Conservation (phyloP, 2,888 invertebrate species). For the Limnephilus marmoratus region DNA sequence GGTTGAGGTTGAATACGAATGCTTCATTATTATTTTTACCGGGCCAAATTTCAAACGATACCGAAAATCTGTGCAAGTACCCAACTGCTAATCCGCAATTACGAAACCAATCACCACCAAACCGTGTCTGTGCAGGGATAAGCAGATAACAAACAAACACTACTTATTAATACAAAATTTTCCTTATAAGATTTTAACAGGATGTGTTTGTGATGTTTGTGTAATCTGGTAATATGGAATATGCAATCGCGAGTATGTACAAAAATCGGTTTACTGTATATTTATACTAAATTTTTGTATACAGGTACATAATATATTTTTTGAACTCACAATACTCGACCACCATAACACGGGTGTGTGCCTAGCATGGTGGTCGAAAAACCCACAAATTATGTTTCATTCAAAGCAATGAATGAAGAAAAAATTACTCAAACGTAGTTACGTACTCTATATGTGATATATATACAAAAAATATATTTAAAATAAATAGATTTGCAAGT, state of each 20-base stretch:
- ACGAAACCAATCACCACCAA: neutral
- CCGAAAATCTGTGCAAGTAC: neutral
- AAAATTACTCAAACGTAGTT: no score
- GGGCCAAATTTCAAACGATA: neutral
- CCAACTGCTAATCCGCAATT: neutral
- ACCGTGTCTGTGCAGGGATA: neutral
- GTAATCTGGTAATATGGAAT: neutral
- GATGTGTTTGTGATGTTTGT: neutral
- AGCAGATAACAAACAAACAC: neutral
- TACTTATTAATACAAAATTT: neutral
- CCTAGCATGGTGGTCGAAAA: no score
- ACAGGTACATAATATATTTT: neutral
- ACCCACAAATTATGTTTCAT: no score
- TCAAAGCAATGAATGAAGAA: no score
- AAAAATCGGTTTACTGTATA: neutral
- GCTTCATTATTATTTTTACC: constrained; percentile 39
- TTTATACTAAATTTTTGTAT: neutral
- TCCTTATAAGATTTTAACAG: neutral
- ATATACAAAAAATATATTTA: no score
- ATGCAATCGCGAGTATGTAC: neutral
- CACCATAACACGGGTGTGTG: no score
- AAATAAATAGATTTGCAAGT: no score
- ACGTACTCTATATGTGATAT: no score
- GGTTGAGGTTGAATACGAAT: constrained; percentile 35
- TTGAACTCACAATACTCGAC: no score